phyloP scores from a whole-genome alignment of 2,888 invertebrate species.

The Notodonta dromedarius region DNA sequence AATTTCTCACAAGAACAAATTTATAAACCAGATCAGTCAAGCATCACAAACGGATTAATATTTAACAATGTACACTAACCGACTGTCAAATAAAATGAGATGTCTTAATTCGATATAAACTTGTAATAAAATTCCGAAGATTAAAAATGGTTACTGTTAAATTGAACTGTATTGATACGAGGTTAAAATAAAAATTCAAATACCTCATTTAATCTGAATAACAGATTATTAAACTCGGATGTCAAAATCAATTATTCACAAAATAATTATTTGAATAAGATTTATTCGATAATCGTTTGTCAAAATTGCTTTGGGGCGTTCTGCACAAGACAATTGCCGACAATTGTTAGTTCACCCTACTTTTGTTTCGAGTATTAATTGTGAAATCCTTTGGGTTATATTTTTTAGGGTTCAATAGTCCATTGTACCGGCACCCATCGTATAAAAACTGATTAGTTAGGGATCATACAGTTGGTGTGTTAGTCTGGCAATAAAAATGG shows the following conservation, averaged over 20 bases:
- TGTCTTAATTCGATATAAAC: constrained; percentile 35
- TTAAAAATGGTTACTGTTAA: background rate
- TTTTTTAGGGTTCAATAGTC: constrained; percentile 19
- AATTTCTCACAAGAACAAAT: constrained; percentile 57
- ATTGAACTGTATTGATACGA: background rate
- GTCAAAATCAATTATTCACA: constrained; percentile 79
- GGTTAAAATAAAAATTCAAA: background rate
- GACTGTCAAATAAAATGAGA: constrained; percentile 52
- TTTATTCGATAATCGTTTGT: constrained; percentile 63
- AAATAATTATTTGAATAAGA: constrained; percentile 73
- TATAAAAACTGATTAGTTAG: too few relatives aligned
- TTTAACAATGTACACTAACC: constrained; percentile 58
- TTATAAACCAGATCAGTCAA: constrained; percentile 53
- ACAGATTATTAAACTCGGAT: constrained; percentile 62
- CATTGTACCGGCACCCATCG: too few relatives aligned
- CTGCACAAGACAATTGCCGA: constrained; percentile 17
- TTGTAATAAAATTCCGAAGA: background rate
- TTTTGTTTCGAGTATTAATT: constrained; percentile 38
- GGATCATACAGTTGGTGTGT: too few relatives aligned
- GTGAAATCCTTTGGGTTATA: constrained; percentile 18
- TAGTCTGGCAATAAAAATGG: too few relatives aligned
- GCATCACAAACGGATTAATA: constrained; percentile 65
- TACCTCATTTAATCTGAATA: constrained; percentile 27
- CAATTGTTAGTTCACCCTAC: constrained; percentile 36
- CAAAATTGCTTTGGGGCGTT: constrained; percentile 53